Base-by-base conservation (phyloP, 2,888 invertebrate genomes). In the Nomada fucata region DNA sequence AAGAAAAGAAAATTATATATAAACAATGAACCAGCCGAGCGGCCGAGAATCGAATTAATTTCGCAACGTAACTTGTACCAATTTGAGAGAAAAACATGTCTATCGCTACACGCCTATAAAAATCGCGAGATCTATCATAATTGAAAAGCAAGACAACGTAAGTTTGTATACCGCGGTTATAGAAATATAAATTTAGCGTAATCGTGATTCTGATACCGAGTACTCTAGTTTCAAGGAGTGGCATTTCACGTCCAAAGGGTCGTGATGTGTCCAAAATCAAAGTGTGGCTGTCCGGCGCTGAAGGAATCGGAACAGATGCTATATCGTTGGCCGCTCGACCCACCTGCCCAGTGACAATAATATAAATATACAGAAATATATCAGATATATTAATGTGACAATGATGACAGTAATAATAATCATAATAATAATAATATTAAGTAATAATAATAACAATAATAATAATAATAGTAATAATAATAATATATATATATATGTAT, bases 281-380 rank as follows among this genome's bases (percentile, higher is more conserved):
- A 87, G 76, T 83, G 74, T 81, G 64, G 76, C 69, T 79, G 77
- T 77, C 67, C 85, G 70, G 76, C 76, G 77, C 81, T 61, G 63
- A 79, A 80, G 76, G 71, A 85, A 84, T 83, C 84, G 61, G 81
- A 87, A 83, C 77, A 73, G 83, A 84, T 79, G 80, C 61, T 78
- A 86, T 80, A 79, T 85, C 80, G 73, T 82, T 91, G 89, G 89
- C 91, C 91, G 91, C 91, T 91, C 91, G 91, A 90, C 90, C 89
- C 84, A 89, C 89, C 90, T 91, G 88, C 86, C 86, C 89, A 88
- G 85, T 89, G 89, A 90, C 75, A 89, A 90, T 88, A 88, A 89
- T 83, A 90, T 83, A 82, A 86, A 83, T 87, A 85, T 88, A 88
- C 84, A 86, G 72, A 88, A 84, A 88, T 82, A 83, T 83, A 77